Conservation (phyloP, 35 echinoderm and acorn worm species). For the Apostichopus japonicus region DNA sequence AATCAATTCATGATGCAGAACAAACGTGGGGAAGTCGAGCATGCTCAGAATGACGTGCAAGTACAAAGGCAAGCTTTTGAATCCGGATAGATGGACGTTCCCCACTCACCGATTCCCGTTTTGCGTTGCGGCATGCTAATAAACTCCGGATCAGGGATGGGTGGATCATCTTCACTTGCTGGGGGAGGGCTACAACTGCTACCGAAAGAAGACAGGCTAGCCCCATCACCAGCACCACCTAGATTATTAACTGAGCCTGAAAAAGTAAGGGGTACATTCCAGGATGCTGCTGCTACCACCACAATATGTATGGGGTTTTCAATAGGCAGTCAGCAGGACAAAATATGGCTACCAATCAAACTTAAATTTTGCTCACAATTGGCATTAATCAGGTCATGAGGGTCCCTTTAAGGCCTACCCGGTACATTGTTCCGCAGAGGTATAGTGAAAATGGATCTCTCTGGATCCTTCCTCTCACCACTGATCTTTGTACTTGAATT, state of each 20-base stretch:
- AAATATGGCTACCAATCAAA: no score
- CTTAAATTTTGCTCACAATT: no score
- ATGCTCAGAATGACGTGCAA: slow-evolving; percentile 1
- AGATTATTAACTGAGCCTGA: slow-evolving; percentile 59
- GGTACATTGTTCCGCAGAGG: no score
- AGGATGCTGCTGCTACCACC: neutral
- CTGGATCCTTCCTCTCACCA: no score
- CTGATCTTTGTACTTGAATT: no score
- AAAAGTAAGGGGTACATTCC: neutral
- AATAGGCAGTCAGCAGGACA: no score
- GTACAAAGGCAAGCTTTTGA: neutral
- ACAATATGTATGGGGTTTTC: no score
- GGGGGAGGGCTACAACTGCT: slow-evolving; percentile 95
- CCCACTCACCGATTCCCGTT: slow-evolving; percentile 76
- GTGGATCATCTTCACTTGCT: slow-evolving; percentile 71
- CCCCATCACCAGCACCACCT: slow-evolving; percentile 79
- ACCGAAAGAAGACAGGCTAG: slow-evolving; percentile 89
- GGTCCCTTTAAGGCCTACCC: no score
- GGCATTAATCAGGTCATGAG: no score
- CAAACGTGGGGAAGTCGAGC: neutral
- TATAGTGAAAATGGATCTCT: no score
- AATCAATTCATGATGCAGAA: neutral
- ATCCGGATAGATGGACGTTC: neutral
- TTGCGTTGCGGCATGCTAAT: slow-evolving; percentile 64
- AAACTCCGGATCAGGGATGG: slow-evolving; percentile 45